Conservation (phyloP, 37 sponge, comb jelly and placozoan species). For the Aphrocallistes beatrix region DNA sequence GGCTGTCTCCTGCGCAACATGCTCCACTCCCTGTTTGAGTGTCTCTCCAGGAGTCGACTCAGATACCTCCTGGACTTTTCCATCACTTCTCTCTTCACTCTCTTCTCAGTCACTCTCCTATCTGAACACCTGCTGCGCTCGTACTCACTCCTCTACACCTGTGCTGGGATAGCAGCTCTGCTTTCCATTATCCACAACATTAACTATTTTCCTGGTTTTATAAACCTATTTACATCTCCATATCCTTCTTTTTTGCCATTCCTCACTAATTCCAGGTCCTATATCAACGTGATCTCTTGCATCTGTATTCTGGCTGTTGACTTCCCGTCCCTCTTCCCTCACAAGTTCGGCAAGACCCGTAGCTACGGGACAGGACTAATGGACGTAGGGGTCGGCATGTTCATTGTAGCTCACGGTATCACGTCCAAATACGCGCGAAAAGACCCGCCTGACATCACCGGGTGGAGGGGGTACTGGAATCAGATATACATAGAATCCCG, state of each 20-base stretch:
- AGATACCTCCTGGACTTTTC: background rate
- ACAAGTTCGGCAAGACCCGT: conserved; percentile 73
- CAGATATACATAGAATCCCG: background rate
- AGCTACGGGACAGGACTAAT: conserved; percentile 81
- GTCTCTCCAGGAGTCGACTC: background rate
- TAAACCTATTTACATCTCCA: background rate
- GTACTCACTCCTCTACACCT: background rate
- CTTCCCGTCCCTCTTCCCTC: conserved; percentile 70
- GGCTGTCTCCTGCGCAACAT: background rate
- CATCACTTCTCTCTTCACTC: background rate
- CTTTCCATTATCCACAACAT: background rate
- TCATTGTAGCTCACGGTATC: conserved; percentile 62
- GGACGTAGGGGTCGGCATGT: conserved; percentile 89
- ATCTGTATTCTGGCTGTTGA: conserved; percentile 92
- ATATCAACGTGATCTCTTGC: conserved; percentile 56
- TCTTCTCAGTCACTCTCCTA: background rate
- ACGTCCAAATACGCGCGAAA: conserved; percentile 59
- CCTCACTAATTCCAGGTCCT: conserved; percentile 46
- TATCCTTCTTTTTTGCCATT: conserved; percentile 34
- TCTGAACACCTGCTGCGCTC: background rate
- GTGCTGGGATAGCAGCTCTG: background rate
- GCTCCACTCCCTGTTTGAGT: background rate
- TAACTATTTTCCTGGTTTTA: background rate
- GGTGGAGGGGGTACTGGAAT: background rate
- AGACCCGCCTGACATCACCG: background rate